Evolutionary conservation across 2,113 vertebrate species (phyloP).

Genomic region (Hypocryptadius cinnamomeus): DNA sequence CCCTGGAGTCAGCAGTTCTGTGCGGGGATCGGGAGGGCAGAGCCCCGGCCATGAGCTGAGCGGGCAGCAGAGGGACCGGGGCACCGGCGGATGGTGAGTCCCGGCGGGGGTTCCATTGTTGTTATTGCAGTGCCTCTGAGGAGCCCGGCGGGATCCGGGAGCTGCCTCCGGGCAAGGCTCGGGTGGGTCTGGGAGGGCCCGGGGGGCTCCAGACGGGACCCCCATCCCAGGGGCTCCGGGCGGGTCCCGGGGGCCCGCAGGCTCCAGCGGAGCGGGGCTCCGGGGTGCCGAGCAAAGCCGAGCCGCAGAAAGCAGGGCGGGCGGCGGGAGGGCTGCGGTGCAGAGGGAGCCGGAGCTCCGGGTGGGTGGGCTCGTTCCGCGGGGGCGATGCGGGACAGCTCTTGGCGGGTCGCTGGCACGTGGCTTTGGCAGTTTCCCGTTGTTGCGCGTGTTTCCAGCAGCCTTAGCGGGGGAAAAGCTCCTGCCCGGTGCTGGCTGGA

Average conservation of each 20-base stretch:
- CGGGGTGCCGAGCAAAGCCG: not conserved
- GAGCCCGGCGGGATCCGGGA: not conserved
- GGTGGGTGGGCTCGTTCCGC: not conserved
- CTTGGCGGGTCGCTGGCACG: not conserved
- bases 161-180: not conserved
- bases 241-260: not conserved
- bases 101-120: rapidly evolving
- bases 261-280: not conserved
- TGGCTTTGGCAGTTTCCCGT: not conserved
- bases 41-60: constrained; percentile 21
- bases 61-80: not conserved
- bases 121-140: rapidly evolving
- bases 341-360: not conserved
- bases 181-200: not conserved
- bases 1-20: constrained; percentile 46
- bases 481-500: not conserved
- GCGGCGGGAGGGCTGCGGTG: not conserved
- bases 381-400: not conserved
- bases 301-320: too few relatives aligned
- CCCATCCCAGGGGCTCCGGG: not conserved
- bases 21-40: not conserved
- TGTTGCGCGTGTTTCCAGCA: not conserved
- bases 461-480: rapidly evolving
- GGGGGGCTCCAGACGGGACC: not conserved
- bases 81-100: not conserved